Percentiles rank a stretch among this genome's conserved stretches.
Evolutionary conservation across 1,140 invertebrate species (phyloP).

Genomic region (Drosophila pandora): DNA sequence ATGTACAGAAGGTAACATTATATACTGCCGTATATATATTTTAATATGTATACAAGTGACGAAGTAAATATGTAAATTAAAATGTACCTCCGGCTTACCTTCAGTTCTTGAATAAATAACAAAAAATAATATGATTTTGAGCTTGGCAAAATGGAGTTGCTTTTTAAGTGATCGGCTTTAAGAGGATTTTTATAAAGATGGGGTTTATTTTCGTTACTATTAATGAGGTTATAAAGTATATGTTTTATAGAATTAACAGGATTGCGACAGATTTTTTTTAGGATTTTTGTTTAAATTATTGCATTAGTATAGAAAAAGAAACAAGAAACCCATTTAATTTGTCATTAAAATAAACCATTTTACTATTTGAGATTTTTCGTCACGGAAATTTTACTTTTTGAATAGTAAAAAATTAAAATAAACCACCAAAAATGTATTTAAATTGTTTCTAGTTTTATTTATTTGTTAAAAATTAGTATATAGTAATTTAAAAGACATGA

Average conservation of each 20-base stretch:
- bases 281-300: no score
- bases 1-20: conserved; percentile 24
- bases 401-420: no score
- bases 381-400: no score
- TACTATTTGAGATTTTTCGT: no score
- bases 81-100: conserved; percentile 27
- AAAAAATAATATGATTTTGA: not conserved
- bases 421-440: no score
- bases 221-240: no score
- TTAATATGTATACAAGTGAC: not conserved
- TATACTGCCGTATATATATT: conserved; percentile 17
- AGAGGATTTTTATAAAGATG: not conserved
- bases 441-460: not conserved
- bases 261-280: no score
- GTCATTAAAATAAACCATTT: no score
- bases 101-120: conserved; percentile 17
- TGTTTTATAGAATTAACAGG: no score
- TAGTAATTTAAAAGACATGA: not conserved
- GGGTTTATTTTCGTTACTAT: no score
- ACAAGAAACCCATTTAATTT: no score
- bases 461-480: not conserved
- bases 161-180: not conserved
- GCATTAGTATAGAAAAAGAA: no score
- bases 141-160: conserved; percentile 30
- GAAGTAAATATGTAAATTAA: not conserved